Base-by-base conservation (phyloP, 2,113 vertebrate genomes). In the Lepisosteus oculatus region DNA sequence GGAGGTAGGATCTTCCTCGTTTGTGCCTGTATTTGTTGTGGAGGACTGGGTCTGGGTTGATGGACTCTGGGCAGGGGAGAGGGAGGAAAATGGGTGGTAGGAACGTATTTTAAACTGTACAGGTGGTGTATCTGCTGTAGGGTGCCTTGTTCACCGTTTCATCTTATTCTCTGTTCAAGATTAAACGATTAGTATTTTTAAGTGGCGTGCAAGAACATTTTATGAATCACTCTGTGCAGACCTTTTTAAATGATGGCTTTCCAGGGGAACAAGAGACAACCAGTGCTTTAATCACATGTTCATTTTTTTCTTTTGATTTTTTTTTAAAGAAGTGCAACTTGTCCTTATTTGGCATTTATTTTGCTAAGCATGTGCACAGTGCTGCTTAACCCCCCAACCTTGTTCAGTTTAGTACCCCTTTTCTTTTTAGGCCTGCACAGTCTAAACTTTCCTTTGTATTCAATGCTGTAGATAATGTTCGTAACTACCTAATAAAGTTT, bases 401-500 rank as follows among this genome's bases (percentile, higher is more conserved):
- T 79, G 80, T 75, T 43, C 47, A 47, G 42, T 43, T 41, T 71
- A 63, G 66, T 74, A 59, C 72, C 63, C 55, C 67, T 66, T 72
- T 17, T 29, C 29, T 29, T 29, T 71, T 71, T 80, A 81, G 84
- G 88, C 85, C 90, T 95, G 91, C 93, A 89, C 86, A 87, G 87
- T 91, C 91, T 83, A 86, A 79, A 29, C 87, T 86, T 17, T 84
- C 89, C 90, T 86, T 93, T 93, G 87, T 94, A 91, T 91, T 92
- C 85, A 90, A 89, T 92, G 90, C 85, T 93, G 91, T 95, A 95
- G 92, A 88, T 93, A 90, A 92, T 89, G 82, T 90, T 92, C 87
- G 81, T 83, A 88, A 87, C 91, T 93, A 92, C 91, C 88, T 91
- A 97, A 95, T 93, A 94, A 93, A 94, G 89, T 93, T 93, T 92